These are phyloP conservation scores for Uloborus plumipes DNA, from an alignment of 2,888 invertebrate species.

Conservation along the genomic window DNA sequence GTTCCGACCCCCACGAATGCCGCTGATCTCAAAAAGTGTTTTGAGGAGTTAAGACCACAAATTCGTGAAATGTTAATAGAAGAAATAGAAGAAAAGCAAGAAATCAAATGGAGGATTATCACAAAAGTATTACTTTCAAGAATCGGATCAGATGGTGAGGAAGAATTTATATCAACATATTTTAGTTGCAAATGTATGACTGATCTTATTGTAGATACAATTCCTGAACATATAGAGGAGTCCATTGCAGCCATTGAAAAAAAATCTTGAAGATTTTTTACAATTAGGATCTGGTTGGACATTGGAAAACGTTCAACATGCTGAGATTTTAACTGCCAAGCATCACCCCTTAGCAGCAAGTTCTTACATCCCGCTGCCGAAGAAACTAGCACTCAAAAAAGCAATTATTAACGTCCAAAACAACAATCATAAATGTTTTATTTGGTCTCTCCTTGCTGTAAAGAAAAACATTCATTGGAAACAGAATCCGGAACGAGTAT, in stretches of 20 bases:
- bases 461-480: too few species aligned
- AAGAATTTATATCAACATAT: not conserved
- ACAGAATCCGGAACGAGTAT: not conserved
- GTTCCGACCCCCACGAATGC: too few species aligned
- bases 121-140: not conserved
- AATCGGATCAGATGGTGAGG: not conserved
- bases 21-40: too few species aligned
- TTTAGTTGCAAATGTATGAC: not conserved
- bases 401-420: constrained; percentile 8
- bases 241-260: not conserved
- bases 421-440: not conserved
- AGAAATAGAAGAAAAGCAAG: not conserved
- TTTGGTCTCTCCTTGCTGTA: not conserved
- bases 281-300: not conserved
- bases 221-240: not conserved
- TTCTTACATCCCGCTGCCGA: not conserved
- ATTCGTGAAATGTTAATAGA: not conserved
- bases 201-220: not conserved
- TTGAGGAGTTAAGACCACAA: not conserved
- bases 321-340: not conserved
- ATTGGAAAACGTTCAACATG: not conserved
- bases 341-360: not conserved
- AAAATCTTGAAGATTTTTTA: not conserved
- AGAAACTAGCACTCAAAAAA: not conserved
- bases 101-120: too few species aligned